phyloP scores from a whole-genome alignment of 2,113 vertebrate genomes.

The Hippopotamus amphibius region DNA sequence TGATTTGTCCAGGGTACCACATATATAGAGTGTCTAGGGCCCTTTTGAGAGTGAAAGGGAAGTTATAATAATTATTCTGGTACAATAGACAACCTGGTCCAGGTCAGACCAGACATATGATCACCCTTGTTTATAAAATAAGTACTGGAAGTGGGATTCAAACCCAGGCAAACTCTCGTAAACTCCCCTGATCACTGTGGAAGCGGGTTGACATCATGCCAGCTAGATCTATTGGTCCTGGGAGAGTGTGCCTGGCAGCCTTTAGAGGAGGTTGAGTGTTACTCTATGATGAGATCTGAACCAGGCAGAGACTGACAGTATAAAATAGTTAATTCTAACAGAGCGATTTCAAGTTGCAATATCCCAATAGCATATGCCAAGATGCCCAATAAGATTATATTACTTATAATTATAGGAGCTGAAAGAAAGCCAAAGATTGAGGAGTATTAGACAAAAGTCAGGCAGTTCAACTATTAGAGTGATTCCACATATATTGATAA shows the following conservation, averaged over 20 bases:
- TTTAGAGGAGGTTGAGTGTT: neutral
- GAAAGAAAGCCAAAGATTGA: neutral
- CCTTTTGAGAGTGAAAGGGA: neutral
- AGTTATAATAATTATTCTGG: neutral
- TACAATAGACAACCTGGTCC: neutral
- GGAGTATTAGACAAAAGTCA: neutral
- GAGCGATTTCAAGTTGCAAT: neutral
- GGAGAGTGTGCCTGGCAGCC: neutral
- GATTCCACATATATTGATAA: neutral
- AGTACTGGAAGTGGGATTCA: neutral
- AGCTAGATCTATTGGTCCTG: rapidly evolving
- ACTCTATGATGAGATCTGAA: neutral
- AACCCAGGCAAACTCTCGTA: neutral
- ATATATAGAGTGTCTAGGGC: neutral
- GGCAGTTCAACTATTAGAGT: neutral
- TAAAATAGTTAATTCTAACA: neutral
- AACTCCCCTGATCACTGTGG: neutral
- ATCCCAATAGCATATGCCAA: neutral
- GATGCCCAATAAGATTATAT: neutral
- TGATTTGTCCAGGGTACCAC: neutral
- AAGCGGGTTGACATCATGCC: neutral
- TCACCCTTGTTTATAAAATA: neutral
- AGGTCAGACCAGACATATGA: neutral
- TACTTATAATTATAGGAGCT: neutral
- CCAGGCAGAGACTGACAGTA: neutral